A percentile compares a stretch with the other conserved stretches of the same genome.
These are phyloP conservation scores for Aplodontia rufa DNA, from an alignment of 2,113 vertebrate genomes.

Conservation along the genomic window DNA sequence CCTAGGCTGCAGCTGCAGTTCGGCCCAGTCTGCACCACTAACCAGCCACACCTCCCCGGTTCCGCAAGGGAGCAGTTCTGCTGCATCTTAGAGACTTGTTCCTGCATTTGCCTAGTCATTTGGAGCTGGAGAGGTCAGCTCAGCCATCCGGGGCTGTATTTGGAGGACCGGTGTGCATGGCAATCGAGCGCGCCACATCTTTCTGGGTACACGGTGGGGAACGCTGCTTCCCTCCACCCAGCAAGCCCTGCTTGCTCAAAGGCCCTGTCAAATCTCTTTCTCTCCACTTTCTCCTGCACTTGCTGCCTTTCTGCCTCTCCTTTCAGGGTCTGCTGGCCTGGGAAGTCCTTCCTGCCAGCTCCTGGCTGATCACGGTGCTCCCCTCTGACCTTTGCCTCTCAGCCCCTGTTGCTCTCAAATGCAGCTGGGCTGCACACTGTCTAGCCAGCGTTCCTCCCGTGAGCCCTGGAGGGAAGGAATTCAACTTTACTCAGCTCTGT, in stretches of 20 bases:
- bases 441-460: neutral
- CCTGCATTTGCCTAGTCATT: neutral
- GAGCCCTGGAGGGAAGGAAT: neutral
- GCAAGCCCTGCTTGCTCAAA: neutral
- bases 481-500: neutral
- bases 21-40: accelerated
- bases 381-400: neutral
- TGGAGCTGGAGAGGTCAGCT: neutral
- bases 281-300: neutral
- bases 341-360: neutral
- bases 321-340: neutral
- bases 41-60: too few relatives aligned
- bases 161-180: accelerated
- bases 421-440: too few relatives aligned
- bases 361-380: accelerated
- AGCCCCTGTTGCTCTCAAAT: neutral
- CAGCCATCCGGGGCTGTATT: neutral
- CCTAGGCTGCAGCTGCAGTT: accelerated
- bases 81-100: neutral
- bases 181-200: neutral
- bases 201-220: neutral
- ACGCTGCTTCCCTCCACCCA: neutral
- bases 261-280: neutral
- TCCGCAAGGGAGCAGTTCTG: neutral
- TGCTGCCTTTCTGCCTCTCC: neutral